A percentile compares a stretch with the other conserved stretches of the same genome.
phyloP scores from a whole-genome alignment of 2,113 vertebrate genomes.

The Azemiops feae region DNA sequence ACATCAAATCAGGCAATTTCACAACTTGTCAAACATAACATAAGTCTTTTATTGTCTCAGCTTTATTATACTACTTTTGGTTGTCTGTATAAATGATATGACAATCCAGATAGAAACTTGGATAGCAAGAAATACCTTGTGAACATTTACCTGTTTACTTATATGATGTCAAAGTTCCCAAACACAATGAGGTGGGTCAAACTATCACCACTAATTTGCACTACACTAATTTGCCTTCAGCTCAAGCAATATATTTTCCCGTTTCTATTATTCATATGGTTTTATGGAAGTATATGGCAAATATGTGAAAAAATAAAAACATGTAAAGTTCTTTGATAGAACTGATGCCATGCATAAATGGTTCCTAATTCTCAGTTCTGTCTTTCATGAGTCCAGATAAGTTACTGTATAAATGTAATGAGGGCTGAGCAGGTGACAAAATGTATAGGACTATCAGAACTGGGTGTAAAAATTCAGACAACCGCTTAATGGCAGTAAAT shows the following conservation, averaged over 20 bases:
- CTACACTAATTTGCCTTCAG: background rate
- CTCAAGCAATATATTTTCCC: background rate
- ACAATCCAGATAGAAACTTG: background rate
- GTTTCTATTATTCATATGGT: background rate
- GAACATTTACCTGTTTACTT: background rate
- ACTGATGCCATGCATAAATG: background rate
- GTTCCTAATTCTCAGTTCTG: background rate
- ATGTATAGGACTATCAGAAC: background rate
- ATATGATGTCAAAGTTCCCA: background rate
- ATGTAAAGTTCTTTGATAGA: background rate
- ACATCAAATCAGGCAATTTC: background rate
- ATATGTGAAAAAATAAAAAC: background rate
- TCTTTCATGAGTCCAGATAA: background rate
- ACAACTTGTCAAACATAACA: background rate
- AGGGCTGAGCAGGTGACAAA: background rate
- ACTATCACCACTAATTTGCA: background rate
- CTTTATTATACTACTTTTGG: background rate
- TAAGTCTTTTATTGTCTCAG: background rate
- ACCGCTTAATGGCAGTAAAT: background rate
- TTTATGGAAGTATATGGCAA: background rate
- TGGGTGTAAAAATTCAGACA: background rate
- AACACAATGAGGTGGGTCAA: background rate
- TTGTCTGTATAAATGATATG: background rate
- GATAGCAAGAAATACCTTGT: background rate
- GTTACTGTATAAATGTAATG: background rate